phyloP scores from a whole-genome alignment of 2,888 invertebrate species.

The Macrosiphum euphorbiae region DNA sequence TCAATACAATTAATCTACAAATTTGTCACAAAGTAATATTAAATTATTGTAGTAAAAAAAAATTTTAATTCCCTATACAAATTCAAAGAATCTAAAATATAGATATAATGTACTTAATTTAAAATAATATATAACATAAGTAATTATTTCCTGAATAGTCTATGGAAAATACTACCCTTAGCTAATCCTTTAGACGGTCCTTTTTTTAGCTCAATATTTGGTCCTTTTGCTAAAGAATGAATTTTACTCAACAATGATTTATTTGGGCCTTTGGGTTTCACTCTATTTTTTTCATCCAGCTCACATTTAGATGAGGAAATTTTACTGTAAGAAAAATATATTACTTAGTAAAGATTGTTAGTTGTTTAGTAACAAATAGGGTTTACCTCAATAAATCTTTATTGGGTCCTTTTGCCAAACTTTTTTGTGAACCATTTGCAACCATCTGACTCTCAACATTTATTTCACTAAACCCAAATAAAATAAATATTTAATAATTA shows the following conservation, averaged over 20 bases:
- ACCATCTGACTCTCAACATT: not conserved
- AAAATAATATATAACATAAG: not conserved
- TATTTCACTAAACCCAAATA: not conserved
- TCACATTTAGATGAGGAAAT: constrained; percentile 8
- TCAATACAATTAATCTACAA: not conserved
- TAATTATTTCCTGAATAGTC: constrained; percentile 51
- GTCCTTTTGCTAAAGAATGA: constrained; percentile 75
- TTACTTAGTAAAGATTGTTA: not conserved
- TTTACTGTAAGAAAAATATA: constrained; percentile 8
- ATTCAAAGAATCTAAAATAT: constrained; percentile 19
- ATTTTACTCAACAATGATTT: constrained; percentile 70
- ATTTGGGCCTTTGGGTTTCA: constrained; percentile 74
- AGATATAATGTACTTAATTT: not conserved
- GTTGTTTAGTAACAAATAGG: constrained; percentile 67
- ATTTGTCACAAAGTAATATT: not conserved
- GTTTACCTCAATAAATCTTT: constrained; percentile 83
- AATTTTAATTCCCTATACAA: not conserved
- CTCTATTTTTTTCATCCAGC: constrained; percentile 52
- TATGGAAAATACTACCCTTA: constrained; percentile 79
- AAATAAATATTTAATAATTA: not conserved
- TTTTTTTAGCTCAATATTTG: constrained; percentile 78
- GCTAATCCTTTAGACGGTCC: constrained; percentile 79
- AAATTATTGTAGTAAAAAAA: constrained; percentile 1
- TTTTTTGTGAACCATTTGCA: constrained; percentile 73
- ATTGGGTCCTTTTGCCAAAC: constrained; percentile 83